Percentiles rank a stretch among this genome's conserved stretches.
phyloP scores from a whole-genome alignment of 2,888 invertebrate species.

The Incurvaria masculella region DNA sequence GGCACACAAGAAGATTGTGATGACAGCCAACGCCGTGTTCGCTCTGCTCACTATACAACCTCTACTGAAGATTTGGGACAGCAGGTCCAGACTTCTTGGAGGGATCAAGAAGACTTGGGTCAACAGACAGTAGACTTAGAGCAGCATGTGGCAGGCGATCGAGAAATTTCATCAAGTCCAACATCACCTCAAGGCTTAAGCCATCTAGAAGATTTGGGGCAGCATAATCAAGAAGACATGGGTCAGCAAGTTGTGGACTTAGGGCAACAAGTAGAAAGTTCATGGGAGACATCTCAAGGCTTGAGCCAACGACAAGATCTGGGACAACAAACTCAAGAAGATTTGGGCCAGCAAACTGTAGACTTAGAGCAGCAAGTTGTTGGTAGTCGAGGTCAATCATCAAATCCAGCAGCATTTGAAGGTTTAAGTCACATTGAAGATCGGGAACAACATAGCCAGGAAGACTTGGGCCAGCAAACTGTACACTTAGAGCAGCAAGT shows the following conservation, averaged over 20 bases:
- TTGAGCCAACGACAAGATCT: constrained; percentile 21
- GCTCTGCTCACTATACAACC: background rate
- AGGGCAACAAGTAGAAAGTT: constrained; percentile 19
- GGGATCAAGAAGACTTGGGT: constrained; percentile 19
- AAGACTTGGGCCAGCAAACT: constrained; percentile 22
- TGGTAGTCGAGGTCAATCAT: constrained; percentile 18
- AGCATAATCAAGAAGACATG: constrained; percentile 21
- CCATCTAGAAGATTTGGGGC: constrained; percentile 21
- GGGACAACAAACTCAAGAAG: constrained; percentile 15
- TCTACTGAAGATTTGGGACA: constrained; percentile 6
- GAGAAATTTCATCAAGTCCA: constrained; percentile 19
- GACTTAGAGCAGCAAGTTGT: constrained; percentile 23
- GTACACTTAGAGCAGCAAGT: constrained; percentile 21
- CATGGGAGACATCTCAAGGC: constrained; percentile 18
- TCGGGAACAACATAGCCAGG: constrained; percentile 22
- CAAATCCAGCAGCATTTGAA: constrained; percentile 17
- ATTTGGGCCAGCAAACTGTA: constrained; percentile 22
- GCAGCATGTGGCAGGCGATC: constrained; percentile 21
- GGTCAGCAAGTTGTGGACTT: constrained; percentile 22
- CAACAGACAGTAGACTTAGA: constrained; percentile 23
- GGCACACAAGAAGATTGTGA: background rate
- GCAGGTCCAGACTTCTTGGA: constrained; percentile 3
- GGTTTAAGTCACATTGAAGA: constrained; percentile 20
- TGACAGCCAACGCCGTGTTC: background rate
- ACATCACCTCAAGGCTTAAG: constrained; percentile 4